phyloP scores from a whole-genome alignment of 2,797 vertebrate genomes.

The Diglossa cyanea region DNA sequence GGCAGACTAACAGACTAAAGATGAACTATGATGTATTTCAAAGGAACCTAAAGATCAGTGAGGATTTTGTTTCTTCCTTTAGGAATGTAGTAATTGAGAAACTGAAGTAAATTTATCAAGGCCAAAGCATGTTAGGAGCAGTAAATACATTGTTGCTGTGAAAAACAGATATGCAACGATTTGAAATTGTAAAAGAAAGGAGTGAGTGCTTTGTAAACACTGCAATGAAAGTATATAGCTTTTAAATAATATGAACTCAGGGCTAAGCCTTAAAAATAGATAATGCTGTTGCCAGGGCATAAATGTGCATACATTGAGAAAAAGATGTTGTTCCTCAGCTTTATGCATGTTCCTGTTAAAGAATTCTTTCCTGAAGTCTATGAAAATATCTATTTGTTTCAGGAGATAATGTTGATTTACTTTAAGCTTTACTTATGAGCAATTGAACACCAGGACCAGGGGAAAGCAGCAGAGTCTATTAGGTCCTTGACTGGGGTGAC shows the following conservation, averaged over 20 bases:
- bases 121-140: neutral
- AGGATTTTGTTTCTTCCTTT: neutral
- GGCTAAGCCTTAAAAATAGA: neutral
- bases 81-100: constrained; percentile 12
- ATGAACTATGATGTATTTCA: constrained; percentile 21
- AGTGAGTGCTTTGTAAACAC: neutral
- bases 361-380: neutral
- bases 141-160: neutral
- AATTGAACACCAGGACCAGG: neutral
- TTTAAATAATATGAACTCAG: neutral
- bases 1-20: constrained; percentile 3
- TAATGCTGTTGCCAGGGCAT: neutral
- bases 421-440: neutral
- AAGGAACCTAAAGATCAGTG: neutral
- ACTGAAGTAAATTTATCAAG: neutral
- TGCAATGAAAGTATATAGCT: neutral
- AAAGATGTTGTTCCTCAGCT: neutral
- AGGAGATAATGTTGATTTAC: neutral
- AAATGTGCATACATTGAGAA: neutral
- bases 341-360: neutral
- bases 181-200: neutral
- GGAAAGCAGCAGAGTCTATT: neutral
- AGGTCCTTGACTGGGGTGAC: neutral
- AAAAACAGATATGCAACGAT: neutral
- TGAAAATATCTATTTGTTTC: neutral